Percentiles rank a stretch among this genome's conserved stretches.
phyloP scores from a whole-genome alignment of 2,113 vertebrate genomes.

The Sisor rabdophorus region DNA sequence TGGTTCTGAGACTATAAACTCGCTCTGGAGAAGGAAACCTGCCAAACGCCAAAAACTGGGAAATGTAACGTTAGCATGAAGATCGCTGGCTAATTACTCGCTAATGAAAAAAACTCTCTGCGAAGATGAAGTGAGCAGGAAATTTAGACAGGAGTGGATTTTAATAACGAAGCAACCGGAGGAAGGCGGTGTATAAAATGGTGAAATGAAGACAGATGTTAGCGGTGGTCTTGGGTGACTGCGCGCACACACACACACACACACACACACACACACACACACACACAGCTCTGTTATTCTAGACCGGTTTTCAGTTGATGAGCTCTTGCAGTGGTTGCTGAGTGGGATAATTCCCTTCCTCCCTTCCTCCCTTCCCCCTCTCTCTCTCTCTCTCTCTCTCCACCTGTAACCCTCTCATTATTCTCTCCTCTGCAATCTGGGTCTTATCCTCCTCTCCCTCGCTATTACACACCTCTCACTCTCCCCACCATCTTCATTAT shows the following conservation, averaged over 20 bases:
- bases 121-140: conserved; percentile 24
- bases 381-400: neutral
- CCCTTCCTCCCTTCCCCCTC: conserved; percentile 5
- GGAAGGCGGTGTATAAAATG: neutral
- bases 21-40: neutral
- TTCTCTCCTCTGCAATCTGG: conserved; percentile 16
- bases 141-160: conserved; percentile 2
- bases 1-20: neutral
- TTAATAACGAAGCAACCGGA: conserved; percentile 22
- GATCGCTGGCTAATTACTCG: neutral
- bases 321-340: conserved; percentile 14
- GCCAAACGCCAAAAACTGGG: neutral
- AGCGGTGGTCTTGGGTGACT: neutral
- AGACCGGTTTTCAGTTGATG: conserved; percentile 8
- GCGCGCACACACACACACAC: neutral
- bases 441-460: conserved; percentile 6
- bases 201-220: conserved; percentile 27
- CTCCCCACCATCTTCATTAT: conserved; percentile 9
- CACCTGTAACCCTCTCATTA: conserved; percentile 3
- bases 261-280: conserved; percentile 4
- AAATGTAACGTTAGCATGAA: conserved; percentile 2
- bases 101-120: conserved; percentile 8
- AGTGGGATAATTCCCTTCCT: conserved; percentile 11
- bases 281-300: neutral
- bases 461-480: neutral